These are phyloP conservation scores for Chrysolina oricalcia DNA, from an alignment of 2,888 invertebrate genomes.

Conservation along the genomic window DNA sequence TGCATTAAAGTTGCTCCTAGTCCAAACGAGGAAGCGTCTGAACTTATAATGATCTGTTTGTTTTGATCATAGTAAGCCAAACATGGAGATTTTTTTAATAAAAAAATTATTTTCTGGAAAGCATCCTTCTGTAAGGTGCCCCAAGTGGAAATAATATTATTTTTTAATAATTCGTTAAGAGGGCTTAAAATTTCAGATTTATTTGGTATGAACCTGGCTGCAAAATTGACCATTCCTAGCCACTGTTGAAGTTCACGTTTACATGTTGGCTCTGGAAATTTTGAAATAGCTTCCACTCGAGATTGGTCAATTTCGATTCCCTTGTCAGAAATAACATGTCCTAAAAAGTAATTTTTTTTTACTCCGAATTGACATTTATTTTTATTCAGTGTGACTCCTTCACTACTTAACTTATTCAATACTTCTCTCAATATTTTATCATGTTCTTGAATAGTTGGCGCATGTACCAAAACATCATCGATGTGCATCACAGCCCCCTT, in stretches of 20 bases:
- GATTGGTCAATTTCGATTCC: too few species aligned
- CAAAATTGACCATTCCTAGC: slow-evolving; percentile 38
- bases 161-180: slow-evolving; percentile 31
- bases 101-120: neutral
- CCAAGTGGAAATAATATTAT: slow-evolving; percentile 20
- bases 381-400: too few species aligned
- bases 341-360: too few species aligned
- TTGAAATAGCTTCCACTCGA: too few species aligned
- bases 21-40: slow-evolving; percentile 58
- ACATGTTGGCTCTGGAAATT: slow-evolving; percentile 20
- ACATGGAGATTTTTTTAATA: neutral
- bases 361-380: too few species aligned
- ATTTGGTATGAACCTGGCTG: slow-evolving; percentile 35
- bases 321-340: too few species aligned
- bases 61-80: slow-evolving; percentile 60
- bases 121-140: neutral
- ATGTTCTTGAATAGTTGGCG: slow-evolving; percentile 38
- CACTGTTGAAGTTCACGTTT: slow-evolving; percentile 30
- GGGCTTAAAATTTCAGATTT: neutral
- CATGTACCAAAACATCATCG: slow-evolving; percentile 40
- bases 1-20: slow-evolving; percentile 55
- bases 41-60: slow-evolving; percentile 46
- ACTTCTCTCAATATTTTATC: slow-evolving; percentile 28
- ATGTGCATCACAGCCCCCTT: slow-evolving; percentile 39
- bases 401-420: neutral